Conservation (phyloP, 2,888 invertebrate species). For the Drosophila robusta region DNA sequence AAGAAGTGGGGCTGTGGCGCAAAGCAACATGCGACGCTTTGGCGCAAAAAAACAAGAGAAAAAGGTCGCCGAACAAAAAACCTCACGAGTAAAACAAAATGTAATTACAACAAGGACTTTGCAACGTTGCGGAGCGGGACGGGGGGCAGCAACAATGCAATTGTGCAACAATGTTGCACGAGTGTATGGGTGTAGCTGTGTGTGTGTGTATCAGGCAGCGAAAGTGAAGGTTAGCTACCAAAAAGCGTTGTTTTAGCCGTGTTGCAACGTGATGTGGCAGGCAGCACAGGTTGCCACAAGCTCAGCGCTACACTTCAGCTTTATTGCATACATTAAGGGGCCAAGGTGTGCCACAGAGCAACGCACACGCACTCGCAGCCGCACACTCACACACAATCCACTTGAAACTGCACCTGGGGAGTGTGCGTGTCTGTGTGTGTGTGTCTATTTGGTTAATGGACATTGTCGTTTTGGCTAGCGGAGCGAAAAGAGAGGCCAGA, state of each 20-base stretch:
- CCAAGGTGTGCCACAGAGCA: constrained; percentile 73
- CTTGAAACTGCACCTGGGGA: constrained; percentile 42
- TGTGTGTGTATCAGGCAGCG: constrained; percentile 46
- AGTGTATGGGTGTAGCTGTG: neutral
- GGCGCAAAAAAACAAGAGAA: constrained; percentile 16
- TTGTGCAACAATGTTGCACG: constrained; percentile 68
- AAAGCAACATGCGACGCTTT: constrained; percentile 25
- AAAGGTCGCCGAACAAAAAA: constrained; percentile 65
- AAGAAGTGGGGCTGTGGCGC: constrained; percentile 15
- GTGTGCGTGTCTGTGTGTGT: constrained; percentile 24
- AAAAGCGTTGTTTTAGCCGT: constrained; percentile 40
- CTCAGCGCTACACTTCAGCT: constrained; percentile 73
- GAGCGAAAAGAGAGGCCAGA: neutral
- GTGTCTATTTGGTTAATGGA: constrained; percentile 72
- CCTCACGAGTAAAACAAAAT: constrained; percentile 75
- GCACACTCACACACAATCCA: constrained; percentile 10
- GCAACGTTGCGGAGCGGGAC: constrained; percentile 23
- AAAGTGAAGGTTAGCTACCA: constrained; percentile 75
- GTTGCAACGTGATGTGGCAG: constrained; percentile 12
- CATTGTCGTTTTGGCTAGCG: constrained; percentile 60
- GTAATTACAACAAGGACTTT: constrained; percentile 78
- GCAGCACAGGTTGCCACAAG: constrained; percentile 38
- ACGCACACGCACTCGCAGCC: constrained; percentile 37
- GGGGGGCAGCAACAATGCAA: constrained; percentile 47
- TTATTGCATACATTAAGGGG: constrained; percentile 79